Evolutionary conservation across 2,797 vertebrate genomes (phyloP).

Genomic region (Poecilia velifera): DNA sequence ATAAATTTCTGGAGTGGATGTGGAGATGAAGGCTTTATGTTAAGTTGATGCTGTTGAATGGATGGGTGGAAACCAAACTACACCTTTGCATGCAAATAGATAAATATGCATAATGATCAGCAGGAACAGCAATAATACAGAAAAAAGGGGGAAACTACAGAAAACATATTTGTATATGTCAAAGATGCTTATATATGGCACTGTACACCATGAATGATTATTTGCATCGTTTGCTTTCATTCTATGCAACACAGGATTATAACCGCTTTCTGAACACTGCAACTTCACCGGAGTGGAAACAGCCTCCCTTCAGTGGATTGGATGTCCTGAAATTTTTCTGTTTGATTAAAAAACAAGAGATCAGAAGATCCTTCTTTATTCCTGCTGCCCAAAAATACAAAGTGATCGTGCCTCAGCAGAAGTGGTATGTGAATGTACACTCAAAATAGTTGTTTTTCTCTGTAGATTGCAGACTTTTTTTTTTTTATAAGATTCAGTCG

Average conservation of each 20-base stretch:
- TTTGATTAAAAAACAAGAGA: slow-evolving; percentile 43
- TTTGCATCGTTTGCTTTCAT: neutral
- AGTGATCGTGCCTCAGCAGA: slow-evolving; percentile 40
- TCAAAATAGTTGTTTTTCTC: neutral
- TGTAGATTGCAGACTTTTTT: neutral
- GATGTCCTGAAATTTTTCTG: slow-evolving; percentile 78
- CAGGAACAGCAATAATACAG: neutral
- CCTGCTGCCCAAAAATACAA: slow-evolving; percentile 46
- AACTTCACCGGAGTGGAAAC: slow-evolving; percentile 14
- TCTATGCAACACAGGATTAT: slow-evolving; percentile 44
- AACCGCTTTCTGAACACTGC: slow-evolving; percentile 22
- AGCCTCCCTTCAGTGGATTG: slow-evolving; percentile 12
- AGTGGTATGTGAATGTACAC: slow-evolving; percentile 44
- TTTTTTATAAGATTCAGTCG: neutral
- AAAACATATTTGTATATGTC: neutral
- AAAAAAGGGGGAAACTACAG: neutral
- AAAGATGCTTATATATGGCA: neutral
- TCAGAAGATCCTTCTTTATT: slow-evolving; percentile 14
- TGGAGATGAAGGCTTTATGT: neutral
- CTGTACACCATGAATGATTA: neutral
- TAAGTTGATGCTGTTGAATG: neutral
- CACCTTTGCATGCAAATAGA: neutral
- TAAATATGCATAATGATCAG: neutral
- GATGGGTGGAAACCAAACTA: neutral
- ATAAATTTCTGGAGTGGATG: neutral